Conservation (phyloP, 2,888 invertebrate species). For the Germaria angustata region DNA sequence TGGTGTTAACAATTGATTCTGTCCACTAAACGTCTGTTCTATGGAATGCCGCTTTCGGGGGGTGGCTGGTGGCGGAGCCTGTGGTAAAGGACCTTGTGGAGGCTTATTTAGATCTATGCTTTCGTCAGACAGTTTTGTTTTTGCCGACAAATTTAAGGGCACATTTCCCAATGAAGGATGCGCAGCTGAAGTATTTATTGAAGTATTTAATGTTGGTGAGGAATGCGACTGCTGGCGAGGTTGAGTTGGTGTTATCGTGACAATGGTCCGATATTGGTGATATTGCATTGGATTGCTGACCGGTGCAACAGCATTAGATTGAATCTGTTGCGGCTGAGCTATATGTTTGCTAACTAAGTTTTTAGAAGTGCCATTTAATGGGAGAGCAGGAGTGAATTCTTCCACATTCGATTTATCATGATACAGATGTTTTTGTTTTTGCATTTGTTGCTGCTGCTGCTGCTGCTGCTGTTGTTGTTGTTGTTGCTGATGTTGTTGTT, state of each 20-base stretch:
- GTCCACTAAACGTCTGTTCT: constrained; percentile 59
- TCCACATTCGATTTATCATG: constrained; percentile 49
- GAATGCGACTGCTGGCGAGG: constrained; percentile 3
- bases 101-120: constrained; percentile 58
- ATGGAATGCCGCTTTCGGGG: constrained; percentile 72
- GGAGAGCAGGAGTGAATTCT: constrained; percentile 46
- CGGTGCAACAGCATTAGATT: neutral
- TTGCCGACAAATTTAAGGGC: constrained; percentile 64
- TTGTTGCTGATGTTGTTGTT: constrained; percentile 69
- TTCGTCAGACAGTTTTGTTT: constrained; percentile 48
- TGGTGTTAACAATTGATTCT: constrained; percentile 14
- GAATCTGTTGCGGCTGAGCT: neutral
- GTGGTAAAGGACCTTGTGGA: constrained; percentile 77
- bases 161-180: constrained; percentile 61
- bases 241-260: constrained; percentile 50
- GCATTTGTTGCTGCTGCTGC: constrained; percentile 70
- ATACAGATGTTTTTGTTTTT: constrained; percentile 68
- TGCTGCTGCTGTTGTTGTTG: constrained; percentile 70
- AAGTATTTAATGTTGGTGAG: constrained; percentile 1
- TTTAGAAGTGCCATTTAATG: constrained; percentile 73
- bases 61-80: constrained; percentile 54
- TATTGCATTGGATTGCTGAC: constrained; percentile 33
- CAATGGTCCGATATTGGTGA: constrained; percentile 41
- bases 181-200: neutral
- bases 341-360: constrained; percentile 61